Conservation (phyloP, 2,888 invertebrate species). For the Spialia ferax region DNA sequence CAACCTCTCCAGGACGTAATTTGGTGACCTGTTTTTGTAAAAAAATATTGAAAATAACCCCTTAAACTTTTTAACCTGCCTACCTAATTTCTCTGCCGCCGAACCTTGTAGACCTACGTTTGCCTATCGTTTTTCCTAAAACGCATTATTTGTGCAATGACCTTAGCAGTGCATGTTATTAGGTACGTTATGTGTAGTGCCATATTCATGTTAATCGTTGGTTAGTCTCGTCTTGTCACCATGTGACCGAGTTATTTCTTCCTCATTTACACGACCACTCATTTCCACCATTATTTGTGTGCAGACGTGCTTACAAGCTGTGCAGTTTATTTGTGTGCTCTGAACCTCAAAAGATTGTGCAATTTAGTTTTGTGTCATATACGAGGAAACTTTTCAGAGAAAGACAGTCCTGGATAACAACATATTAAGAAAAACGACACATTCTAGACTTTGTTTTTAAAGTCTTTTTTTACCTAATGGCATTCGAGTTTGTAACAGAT, state of each 20-base stretch:
- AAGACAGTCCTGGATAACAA: constrained; percentile 68
- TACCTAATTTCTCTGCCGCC: constrained; percentile 80
- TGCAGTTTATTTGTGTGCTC: constrained; percentile 79
- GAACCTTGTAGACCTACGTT: constrained; percentile 71
- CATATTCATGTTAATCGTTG: constrained; percentile 71
- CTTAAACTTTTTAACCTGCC: constrained; percentile 57
- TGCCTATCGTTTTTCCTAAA: constrained; percentile 51
- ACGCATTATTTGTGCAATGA: constrained; percentile 70
- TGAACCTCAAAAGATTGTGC: constrained; percentile 81
- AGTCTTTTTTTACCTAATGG: constrained; percentile 1
- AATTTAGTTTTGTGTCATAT: constrained; percentile 77
- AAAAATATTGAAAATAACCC: constrained; percentile 81
- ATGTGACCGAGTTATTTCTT: constrained; percentile 58
- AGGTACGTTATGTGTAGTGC: constrained; percentile 67
- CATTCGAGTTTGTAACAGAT: neutral
- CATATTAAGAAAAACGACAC: constrained; percentile 51
- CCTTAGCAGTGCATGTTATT: constrained; percentile 82
- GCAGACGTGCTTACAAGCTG: constrained; percentile 84
- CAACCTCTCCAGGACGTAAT: constrained; percentile 97
- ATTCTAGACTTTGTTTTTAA: neutral
- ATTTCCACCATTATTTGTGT: constrained; percentile 73
- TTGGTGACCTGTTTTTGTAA: constrained; percentile 91
- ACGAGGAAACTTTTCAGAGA: constrained; percentile 69
- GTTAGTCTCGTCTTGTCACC: constrained; percentile 74
- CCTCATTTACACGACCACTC: constrained; percentile 57